Percentiles rank a stretch among this genome's conserved stretches.
Evolutionary conservation across 2,888 invertebrate species (phyloP).

Genomic region (Tuta absoluta): DNA sequence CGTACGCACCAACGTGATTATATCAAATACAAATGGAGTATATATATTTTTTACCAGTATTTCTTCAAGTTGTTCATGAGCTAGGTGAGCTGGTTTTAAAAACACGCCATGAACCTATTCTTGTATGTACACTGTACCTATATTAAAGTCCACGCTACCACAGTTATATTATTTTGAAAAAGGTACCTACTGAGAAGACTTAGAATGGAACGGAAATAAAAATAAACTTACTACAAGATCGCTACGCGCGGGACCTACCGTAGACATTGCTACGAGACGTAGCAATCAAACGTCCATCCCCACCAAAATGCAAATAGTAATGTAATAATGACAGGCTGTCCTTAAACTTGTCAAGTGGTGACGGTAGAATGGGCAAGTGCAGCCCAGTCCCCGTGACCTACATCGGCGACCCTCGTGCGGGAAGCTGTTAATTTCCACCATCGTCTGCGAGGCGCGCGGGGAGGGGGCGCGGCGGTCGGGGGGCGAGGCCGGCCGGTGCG

Average conservation of each 20-base stretch:
- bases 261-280: slow-evolving; percentile 27
- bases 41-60: too few species aligned
- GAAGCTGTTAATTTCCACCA: slow-evolving; percentile 81
- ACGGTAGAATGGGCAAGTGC: slow-evolving; percentile 76
- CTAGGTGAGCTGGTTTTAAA: too few species aligned
- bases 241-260: slow-evolving; percentile 23
- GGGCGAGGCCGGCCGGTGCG: slow-evolving; percentile 60
- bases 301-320: slow-evolving; percentile 43
- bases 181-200: not conserved
- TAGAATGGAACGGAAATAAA: not conserved
- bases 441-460: slow-evolving; percentile 70
- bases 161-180: too few species aligned
- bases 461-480: slow-evolving; percentile 47
- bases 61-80: too few species aligned
- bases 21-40: too few species aligned
- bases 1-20: too few species aligned
- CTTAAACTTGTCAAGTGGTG: slow-evolving; percentile 79
- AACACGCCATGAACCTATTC: too few species aligned
- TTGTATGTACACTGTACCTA: too few species aligned
- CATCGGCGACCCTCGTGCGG: slow-evolving; percentile 79
- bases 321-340: slow-evolving; percentile 72
- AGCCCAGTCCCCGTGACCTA: slow-evolving; percentile 80
- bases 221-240: not conserved
- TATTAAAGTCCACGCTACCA: too few species aligned
- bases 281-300: slow-evolving; percentile 14